Evolutionary conservation across 1,140 invertebrate species (phyloP).

Genomic region (Hormaphis cornu): DNA sequence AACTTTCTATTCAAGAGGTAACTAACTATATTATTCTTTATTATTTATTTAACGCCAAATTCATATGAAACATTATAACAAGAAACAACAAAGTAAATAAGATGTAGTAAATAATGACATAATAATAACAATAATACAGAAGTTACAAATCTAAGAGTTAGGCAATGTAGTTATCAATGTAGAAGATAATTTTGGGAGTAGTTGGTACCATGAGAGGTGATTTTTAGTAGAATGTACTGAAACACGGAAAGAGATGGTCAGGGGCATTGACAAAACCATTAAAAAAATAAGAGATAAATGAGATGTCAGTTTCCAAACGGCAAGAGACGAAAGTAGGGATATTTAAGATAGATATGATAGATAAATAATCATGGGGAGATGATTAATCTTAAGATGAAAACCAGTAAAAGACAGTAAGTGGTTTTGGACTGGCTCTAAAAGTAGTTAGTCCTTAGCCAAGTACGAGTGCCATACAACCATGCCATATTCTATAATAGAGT

Average conservation of each 20-base stretch:
- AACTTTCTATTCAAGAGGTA: constrained; percentile 44
- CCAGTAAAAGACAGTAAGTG: not conserved
- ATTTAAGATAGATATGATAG: not conserved
- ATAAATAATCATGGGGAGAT: not conserved
- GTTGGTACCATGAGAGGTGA: not conserved
- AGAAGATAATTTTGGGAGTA: not conserved
- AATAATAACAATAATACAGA: not conserved
- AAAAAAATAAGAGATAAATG: not conserved
- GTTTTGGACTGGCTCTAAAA: not conserved
- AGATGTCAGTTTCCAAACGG: not conserved
- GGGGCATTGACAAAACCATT: not conserved
- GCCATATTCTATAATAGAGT: not conserved
- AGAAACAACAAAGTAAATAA: not conserved
- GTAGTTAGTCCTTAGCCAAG: not conserved
- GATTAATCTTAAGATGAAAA: not conserved
- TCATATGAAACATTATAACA: not conserved
- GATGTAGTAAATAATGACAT: not conserved
- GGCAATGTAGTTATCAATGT: not conserved
- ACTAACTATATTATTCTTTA: constrained; percentile 15
- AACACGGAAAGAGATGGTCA: not conserved
- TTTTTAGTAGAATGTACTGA: not conserved
- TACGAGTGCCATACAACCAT: no score
- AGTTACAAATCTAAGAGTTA: not conserved
- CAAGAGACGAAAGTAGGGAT: not conserved
- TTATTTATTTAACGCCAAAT: constrained; percentile 39